Percentiles rank a stretch among this genome's conserved stretches.
phyloP scores from a whole-genome alignment of 2,113 vertebrate genomes.

The Gymnogyps californianus region DNA sequence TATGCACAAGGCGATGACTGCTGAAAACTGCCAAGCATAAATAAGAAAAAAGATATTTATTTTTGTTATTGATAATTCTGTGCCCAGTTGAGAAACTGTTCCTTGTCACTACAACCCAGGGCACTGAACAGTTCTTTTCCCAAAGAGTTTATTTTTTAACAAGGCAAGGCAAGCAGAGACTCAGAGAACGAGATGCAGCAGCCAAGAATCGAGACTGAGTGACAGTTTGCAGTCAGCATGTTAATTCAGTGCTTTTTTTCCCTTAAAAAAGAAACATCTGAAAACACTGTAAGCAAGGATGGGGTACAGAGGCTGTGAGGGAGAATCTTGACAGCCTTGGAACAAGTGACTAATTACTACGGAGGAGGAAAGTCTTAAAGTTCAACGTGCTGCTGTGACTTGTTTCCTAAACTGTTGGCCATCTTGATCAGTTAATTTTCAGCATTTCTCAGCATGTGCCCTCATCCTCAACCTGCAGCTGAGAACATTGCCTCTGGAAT shows the following conservation, averaged over 20 bases:
- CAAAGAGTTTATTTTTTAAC: not conserved
- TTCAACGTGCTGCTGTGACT: not conserved
- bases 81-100: not conserved
- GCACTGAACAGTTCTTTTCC: not conserved
- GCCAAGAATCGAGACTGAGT: not conserved
- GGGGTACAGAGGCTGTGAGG: not conserved
- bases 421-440: not conserved
- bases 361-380: not conserved
- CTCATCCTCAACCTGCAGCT: not conserved
- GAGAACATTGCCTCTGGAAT: not conserved
- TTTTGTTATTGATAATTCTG: not conserved
- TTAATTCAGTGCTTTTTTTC: not conserved
- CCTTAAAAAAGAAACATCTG: not conserved
- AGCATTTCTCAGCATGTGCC: not conserved
- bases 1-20: not conserved
- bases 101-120: not conserved
- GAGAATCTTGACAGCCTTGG: not conserved
- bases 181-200: not conserved
- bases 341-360: not conserved
- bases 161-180: not conserved
- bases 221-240: not conserved
- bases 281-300: not conserved
- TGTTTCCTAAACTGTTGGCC: not conserved
- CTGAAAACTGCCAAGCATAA: not conserved
- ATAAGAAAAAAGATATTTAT: not conserved